Evolutionary conservation across 2,888 invertebrate species (phyloP).

Genomic region (Drosophila kokeensis): DNA sequence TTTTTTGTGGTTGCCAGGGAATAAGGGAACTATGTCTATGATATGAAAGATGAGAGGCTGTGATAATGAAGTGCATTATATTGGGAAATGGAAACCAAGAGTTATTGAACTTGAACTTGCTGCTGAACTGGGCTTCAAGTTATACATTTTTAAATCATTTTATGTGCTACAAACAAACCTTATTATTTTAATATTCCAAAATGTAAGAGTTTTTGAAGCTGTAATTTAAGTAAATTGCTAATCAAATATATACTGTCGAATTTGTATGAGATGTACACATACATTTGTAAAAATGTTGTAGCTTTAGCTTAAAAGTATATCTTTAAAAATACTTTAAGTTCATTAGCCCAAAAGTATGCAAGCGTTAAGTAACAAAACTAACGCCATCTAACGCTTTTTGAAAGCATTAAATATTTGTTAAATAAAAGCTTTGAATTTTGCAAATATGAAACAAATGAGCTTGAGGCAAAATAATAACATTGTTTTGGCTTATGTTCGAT

Average conservation of each 20-base stretch:
- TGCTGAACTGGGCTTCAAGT: not conserved
- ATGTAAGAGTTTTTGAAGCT: not conserved
- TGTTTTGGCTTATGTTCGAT: not conserved
- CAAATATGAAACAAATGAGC: not conserved
- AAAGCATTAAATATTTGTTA: rapidly evolving
- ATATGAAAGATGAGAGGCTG: constrained; percentile 21
- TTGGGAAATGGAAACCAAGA: constrained; percentile 5
- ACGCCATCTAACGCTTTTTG: constrained; percentile 31
- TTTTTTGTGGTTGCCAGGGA: constrained; percentile 24
- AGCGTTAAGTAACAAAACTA: not conserved
- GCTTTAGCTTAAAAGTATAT: constrained; percentile 31
- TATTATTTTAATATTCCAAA: rapidly evolving
- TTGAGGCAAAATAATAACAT: not conserved
- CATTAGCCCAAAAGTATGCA: constrained; percentile 46
- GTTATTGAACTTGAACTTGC: not conserved
- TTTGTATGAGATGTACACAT: not conserved
- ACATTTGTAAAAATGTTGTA: too few species aligned
- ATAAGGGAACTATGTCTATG: not conserved
- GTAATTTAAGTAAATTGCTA: not conserved
- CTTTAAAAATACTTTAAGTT: not conserved
- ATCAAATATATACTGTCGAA: not conserved
- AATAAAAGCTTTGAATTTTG: too few species aligned
- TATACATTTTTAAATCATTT: not conserved
- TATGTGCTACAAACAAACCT: too few species aligned
- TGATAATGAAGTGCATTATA: not conserved